Evolutionary conservation across 2,888 invertebrate species (phyloP).

Genomic region (Andricus curvator): DNA sequence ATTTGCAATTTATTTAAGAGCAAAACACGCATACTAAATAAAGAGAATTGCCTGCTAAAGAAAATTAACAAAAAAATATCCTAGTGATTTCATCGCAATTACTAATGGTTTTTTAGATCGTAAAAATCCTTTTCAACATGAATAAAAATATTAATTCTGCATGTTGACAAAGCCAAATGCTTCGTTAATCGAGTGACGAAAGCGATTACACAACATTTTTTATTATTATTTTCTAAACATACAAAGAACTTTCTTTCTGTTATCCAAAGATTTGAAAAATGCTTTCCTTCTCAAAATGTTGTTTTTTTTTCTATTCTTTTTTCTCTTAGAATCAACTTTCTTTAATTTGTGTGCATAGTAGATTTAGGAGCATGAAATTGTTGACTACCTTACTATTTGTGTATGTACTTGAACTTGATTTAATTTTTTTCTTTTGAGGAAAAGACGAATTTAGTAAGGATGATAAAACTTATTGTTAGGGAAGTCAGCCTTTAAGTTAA

Average conservation of each 20-base stretch:
- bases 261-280: not conserved
- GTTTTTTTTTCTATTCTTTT: not conserved
- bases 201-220: too few relatives aligned
- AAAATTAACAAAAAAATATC: not conserved
- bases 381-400: slow-evolving; percentile 17
- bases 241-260: not conserved
- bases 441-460: not conserved
- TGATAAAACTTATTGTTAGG: not conserved
- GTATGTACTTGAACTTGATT: not conserved
- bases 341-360: slow-evolving; percentile 58
- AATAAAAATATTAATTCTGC: not conserved
- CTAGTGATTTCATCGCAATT: not conserved
- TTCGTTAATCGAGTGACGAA: not conserved
- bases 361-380: slow-evolving; percentile 61
- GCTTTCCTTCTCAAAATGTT: not conserved
- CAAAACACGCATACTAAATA: not conserved
- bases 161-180: not conserved
- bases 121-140: not conserved
- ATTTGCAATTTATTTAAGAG: too few relatives aligned
- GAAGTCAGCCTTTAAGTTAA: not conserved
- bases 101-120: not conserved
- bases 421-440: not conserved
- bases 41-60: not conserved
- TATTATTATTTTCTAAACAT: too few relatives aligned
- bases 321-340: slow-evolving; percentile 25